phyloP scores from a whole-genome alignment of 2,888 invertebrate species.

The Epirrita christyi region DNA sequence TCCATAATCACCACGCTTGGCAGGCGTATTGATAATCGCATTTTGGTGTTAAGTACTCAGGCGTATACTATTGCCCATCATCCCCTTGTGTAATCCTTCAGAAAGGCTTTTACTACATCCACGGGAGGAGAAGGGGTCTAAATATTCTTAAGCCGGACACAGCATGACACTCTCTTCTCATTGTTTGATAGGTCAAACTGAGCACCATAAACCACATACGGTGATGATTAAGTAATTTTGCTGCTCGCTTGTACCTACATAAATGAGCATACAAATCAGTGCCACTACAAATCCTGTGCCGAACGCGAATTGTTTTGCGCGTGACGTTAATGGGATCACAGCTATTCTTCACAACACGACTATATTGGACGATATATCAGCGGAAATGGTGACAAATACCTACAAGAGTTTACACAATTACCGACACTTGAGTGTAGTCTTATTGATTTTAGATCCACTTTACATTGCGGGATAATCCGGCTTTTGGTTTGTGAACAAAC shows the following conservation, averaged over 20 bases:
- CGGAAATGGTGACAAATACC: conserved; percentile 25
- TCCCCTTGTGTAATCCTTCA: too few relatives aligned
- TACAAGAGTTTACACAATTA: conserved; percentile 20
- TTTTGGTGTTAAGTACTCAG: too few relatives aligned
- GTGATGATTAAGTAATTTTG: conserved; percentile 22
- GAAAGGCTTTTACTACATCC: too few relatives aligned
- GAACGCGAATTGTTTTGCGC: conserved; percentile 64
- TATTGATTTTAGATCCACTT: conserved; percentile 6
- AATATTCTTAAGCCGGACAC: too few relatives aligned
- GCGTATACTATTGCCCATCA: too few relatives aligned
- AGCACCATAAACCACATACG: neutral
- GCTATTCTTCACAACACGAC: conserved; percentile 72
- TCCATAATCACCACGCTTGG: too few relatives aligned
- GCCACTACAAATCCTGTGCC: conserved; percentile 67
- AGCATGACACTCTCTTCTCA: too few relatives aligned
- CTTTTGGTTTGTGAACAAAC: conserved; percentile 4
- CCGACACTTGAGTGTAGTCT: conserved; percentile 15
- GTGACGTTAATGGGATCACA: conserved; percentile 74
- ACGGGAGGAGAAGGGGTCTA: too few relatives aligned
- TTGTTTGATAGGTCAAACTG: neutral
- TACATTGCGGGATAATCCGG: conserved; percentile 3
- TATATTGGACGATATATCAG: conserved; percentile 73
- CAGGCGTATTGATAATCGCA: too few relatives aligned
- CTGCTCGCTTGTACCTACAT: conserved; percentile 21
- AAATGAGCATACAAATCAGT: conserved; percentile 62